Base-by-base conservation (phyloP, 2,113 vertebrate species). In the Ibidorhyncha struthersii region DNA sequence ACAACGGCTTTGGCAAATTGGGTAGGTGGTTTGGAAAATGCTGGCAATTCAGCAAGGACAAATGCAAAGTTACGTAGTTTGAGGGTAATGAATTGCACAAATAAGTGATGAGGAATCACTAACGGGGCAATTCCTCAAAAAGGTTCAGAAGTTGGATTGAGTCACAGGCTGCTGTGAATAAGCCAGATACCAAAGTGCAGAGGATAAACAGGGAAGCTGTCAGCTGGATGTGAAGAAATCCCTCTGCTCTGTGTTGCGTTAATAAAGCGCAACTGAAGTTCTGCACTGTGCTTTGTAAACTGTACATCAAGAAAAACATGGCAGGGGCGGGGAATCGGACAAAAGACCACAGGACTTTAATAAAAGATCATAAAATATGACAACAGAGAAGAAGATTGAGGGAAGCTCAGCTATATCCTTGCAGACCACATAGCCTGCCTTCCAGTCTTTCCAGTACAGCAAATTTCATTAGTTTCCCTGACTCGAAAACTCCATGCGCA, bases 231-330 rank as follows among this genome's bases (percentile, higher is more conserved):
- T 32, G 74, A 86, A 76, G 56, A 79, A 88, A 77, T 49, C 38
- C 40, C 22, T 72, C 77, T 73, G 62, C 30, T 81, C 36, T 0
- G 0, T 0, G 3, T 49, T 41, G 49, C 1, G 3, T 53, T 56
- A 59, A 73, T 2, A 8, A 56, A 71, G 59, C 1, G 0, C 72
- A 92, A 41, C 34, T 65, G 32, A 82, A 90, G 40, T 19, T 56
- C 30, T 25, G 23, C 72, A 26, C 9, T 3, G 1, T 15, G 50
- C 56, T 93, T 76, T 82, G 65, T 63, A 67, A 87, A 34, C 6
- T 17, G 19, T 18, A 21, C 38, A 49, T 34, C 12, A 66, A 38
- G n/a, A 80, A 84, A 61, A 87, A 41, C 23, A 25, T 0, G 0
- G 17, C 22, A 5, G 29, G 18, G 8, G 25, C 1, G 18, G 16